Conservation (phyloP, 2,797 vertebrate species). For the Rhabdophis nuchalis region DNA sequence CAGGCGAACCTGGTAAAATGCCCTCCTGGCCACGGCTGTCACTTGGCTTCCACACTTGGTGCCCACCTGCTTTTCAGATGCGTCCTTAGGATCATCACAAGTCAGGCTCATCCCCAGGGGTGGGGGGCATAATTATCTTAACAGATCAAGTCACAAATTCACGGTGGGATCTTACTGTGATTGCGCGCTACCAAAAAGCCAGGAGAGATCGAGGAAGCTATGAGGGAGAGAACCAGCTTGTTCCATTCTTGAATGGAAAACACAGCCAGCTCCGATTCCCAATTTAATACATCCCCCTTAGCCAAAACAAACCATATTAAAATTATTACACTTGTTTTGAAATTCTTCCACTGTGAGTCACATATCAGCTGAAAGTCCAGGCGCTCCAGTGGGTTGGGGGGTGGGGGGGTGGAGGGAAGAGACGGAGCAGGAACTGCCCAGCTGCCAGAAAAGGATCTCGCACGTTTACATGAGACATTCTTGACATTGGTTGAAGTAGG, state of each 20-base stretch:
- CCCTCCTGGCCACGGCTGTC: no score
- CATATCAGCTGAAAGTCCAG: fast-evolving
- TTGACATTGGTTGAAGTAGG: neutral
- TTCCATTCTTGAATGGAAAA: neutral
- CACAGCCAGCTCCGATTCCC: no score
- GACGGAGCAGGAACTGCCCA: neutral
- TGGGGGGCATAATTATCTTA: neutral
- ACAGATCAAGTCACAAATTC: neutral
- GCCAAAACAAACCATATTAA: slow-evolving; percentile 19
- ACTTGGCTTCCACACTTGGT: no score
- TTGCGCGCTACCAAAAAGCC: neutral
- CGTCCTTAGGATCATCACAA: neutral
- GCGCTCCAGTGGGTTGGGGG: neutral
- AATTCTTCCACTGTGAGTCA: neutral
- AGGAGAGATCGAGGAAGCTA: neutral
- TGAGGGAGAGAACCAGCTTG: neutral
- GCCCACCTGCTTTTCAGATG: no score
- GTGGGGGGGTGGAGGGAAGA: neutral
- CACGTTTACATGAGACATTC: neutral
- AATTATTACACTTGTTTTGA: slow-evolving; percentile 7
- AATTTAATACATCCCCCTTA: neutral
- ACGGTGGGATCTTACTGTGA: neutral
- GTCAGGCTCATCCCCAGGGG: neutral
- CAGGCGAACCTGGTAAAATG: no score
- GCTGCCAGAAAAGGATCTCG: neutral